A percentile compares a stretch with the other conserved stretches of the same genome.
Conservation (phyloP, 2,797 vertebrate species). For the Monodelphis domestica region DNA sequence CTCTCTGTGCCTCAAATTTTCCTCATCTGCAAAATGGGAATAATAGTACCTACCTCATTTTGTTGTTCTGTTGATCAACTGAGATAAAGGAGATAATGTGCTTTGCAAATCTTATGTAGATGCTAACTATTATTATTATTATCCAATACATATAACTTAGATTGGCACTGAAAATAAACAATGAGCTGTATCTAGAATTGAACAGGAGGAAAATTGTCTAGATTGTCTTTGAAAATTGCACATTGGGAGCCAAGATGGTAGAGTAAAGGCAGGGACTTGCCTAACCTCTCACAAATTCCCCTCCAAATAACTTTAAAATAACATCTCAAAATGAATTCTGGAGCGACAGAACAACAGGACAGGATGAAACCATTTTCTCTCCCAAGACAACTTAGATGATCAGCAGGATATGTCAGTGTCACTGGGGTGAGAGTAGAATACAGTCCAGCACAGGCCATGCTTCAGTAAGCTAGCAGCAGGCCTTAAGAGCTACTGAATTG, state of each 20-base stretch:
- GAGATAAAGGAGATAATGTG: not conserved
- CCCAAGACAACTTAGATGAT: not conserved
- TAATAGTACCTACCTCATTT: not conserved
- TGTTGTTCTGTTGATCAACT: not conserved
- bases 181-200: not conserved
- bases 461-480: not conserved
- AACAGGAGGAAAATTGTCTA: not conserved
- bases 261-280: too few relatives aligned
- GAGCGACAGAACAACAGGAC: not conserved
- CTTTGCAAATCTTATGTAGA: not conserved
- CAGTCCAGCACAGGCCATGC: not conserved
- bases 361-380: not conserved
- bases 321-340: not conserved
- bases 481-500: not conserved
- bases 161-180: not conserved
- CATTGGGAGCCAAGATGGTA: not conserved
- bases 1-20: too few relatives aligned
- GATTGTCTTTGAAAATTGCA: not conserved
- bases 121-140: not conserved
- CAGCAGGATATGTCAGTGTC: not conserved
- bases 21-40: not conserved
- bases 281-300: too few relatives aligned
- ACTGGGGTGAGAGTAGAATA: not conserved
- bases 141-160: not conserved
- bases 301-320: too few relatives aligned